phyloP scores from a whole-genome alignment of 2,797 vertebrate species.

The Pseudocheirus occidentalis region DNA sequence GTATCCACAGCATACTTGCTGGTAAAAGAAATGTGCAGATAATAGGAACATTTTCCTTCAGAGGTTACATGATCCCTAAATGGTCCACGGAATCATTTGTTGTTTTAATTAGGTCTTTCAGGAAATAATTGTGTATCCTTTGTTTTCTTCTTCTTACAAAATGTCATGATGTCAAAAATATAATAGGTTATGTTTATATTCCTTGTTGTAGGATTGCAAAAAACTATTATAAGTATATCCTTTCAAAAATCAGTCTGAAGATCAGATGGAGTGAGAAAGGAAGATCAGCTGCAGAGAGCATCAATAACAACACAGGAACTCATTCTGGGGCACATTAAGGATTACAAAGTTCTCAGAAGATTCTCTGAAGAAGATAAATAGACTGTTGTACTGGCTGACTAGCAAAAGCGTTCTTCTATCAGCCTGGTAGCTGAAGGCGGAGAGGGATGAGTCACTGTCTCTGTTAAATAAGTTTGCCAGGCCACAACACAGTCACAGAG shows the following conservation, averaged over 20 bases:
- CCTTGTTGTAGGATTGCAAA: background rate
- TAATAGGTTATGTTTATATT: background rate
- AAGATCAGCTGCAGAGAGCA: background rate
- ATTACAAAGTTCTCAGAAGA: background rate
- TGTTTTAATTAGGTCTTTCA: background rate
- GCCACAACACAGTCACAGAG: background rate
- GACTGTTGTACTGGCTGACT: background rate
- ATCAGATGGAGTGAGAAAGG: background rate
- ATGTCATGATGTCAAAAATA: background rate
- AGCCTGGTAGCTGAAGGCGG: background rate
- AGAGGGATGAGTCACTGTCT: background rate
- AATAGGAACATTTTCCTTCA: background rate
- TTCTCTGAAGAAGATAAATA: background rate
- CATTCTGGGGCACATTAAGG: background rate
- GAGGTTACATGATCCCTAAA: background rate
- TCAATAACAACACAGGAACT: background rate
- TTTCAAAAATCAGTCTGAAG: background rate
- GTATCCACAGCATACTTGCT: background rate
- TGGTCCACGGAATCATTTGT: background rate
- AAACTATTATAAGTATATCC: background rate
- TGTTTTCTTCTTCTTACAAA: background rate
- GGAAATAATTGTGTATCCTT: background rate
- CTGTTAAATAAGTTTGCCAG: background rate
- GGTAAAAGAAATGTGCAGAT: background rate
- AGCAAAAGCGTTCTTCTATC: background rate